These are phyloP conservation scores for Steinernema feltiae DNA, from an alignment of 1,140 invertebrate species.

Conservation along the genomic window DNA sequence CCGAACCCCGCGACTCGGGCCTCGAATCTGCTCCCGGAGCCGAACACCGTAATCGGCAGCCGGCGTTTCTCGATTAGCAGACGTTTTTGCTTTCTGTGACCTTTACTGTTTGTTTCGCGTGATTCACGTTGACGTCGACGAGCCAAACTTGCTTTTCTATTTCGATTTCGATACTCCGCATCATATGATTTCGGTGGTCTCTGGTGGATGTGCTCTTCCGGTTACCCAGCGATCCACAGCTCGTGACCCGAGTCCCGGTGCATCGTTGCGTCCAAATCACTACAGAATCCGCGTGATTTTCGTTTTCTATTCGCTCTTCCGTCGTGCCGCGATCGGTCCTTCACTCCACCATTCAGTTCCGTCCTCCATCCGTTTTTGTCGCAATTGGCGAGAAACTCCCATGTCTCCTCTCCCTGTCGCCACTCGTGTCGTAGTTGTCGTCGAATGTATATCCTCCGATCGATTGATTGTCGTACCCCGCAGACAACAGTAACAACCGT, in stretches of 20 bases:
- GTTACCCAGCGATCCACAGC: neutral
- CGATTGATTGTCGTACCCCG: neutral
- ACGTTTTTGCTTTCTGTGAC: neutral
- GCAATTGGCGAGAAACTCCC: conserved; percentile 8
- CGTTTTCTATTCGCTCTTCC: neutral
- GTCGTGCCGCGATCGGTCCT: neutral
- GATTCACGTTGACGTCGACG: conserved; percentile 4
- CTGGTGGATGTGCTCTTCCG: conserved; percentile 2
- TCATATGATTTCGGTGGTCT: conserved; percentile 2
- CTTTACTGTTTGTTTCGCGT: conserved; percentile 13
- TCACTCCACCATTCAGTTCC: neutral
- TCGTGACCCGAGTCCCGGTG: neutral
- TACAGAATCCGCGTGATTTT: too few species aligned
- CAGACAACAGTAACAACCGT: neutral
- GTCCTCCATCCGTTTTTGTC: neutral
- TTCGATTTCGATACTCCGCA: neutral
- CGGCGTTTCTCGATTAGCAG: neutral
- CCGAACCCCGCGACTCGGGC: too few species aligned
- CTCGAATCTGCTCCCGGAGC: too few species aligned
- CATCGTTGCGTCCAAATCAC: too few species aligned
- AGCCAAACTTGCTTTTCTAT: conserved; percentile 6
- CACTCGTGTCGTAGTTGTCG: neutral
- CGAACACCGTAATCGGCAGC: neutral
- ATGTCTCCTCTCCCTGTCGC: neutral
- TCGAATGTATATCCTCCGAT: conserved; percentile 9